Evolutionary conservation across 2,888 invertebrate species (phyloP).

Genomic region (Diogma glabrata): DNA sequence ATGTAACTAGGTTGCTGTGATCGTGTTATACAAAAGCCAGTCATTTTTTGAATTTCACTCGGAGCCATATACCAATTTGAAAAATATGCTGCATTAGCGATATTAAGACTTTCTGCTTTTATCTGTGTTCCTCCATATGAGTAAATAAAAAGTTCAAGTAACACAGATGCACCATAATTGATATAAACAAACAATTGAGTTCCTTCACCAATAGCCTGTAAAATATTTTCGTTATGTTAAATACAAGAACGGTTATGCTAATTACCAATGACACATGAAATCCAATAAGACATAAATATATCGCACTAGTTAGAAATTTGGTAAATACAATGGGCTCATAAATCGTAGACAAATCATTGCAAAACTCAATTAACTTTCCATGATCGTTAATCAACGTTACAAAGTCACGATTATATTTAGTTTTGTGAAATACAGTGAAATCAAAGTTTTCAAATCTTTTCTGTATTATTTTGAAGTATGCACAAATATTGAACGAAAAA

Average conservation of each 20-base stretch:
- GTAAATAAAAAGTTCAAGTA: slow-evolving; percentile 11
- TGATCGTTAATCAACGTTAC: background rate
- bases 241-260: too few species aligned
- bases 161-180: background rate
- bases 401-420: background rate
- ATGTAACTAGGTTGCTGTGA: background rate
- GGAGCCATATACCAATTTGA: slow-evolving; percentile 3
- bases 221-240: too few species aligned
- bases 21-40: slow-evolving; percentile 4
- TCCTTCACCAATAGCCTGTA: slow-evolving; percentile 8
- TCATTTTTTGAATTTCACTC: background rate
- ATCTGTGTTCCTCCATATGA: slow-evolving; percentile 11
- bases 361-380: too few species aligned
- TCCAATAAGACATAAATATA: slow-evolving; percentile 11
- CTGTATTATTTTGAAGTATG: background rate
- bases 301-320: slow-evolving; percentile 9
- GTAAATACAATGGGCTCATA: slow-evolving; percentile 6
- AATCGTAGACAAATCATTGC: too few species aligned
- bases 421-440: background rate
- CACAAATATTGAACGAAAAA: background rate
- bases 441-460: background rate
- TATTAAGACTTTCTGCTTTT: background rate
- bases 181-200: background rate
- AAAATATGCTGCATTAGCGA: background rate
- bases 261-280: slow-evolving; percentile 9